A percentile compares a stretch with the other conserved stretches of the same genome.
Evolutionary conservation across 92 coral and sea anemone species (phyloP).

Genomic region (Siderastrea radians): DNA sequence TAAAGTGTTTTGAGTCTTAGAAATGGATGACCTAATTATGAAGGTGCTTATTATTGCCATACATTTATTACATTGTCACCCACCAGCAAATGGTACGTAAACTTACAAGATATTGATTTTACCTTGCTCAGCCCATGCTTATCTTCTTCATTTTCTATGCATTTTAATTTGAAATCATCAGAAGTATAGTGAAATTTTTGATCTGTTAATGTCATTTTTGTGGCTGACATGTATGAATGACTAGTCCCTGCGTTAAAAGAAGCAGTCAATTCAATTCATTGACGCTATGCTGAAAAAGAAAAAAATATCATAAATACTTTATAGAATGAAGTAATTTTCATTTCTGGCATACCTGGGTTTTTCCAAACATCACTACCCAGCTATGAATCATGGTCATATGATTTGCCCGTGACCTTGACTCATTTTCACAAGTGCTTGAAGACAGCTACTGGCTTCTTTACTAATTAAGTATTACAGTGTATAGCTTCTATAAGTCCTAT

Average conservation of each 20-base stretch:
- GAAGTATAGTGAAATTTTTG: slow-evolving; percentile 11
- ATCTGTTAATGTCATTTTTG: neutral
- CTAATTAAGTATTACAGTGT: no score
- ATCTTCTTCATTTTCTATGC: neutral
- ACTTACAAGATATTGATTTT: neutral
- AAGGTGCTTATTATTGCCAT: no score
- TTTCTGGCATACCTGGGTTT: neutral
- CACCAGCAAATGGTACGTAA: neutral
- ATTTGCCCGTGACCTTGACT: neutral
- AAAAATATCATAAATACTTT: neutral
- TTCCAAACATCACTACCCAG: neutral
- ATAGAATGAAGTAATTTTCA: no score
- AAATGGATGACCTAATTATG: no score
- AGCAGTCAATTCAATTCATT: neutral
- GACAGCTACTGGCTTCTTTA: no score
- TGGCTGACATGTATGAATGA: slow-evolving; percentile 1
- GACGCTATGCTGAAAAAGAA: neutral
- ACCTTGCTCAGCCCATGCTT: slow-evolving; percentile 27
- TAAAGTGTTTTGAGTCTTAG: no score
- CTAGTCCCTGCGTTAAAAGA: neutral
- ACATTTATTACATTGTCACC: no score
- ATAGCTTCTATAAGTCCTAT: no score
- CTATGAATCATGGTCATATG: neutral
- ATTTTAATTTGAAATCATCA: slow-evolving; percentile 29
- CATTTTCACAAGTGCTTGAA: no score